Percentiles rank a stretch among this genome's conserved stretches.
phyloP scores from a whole-genome alignment of 2,888 invertebrate genomes.

The Meandrusa payeni region DNA sequence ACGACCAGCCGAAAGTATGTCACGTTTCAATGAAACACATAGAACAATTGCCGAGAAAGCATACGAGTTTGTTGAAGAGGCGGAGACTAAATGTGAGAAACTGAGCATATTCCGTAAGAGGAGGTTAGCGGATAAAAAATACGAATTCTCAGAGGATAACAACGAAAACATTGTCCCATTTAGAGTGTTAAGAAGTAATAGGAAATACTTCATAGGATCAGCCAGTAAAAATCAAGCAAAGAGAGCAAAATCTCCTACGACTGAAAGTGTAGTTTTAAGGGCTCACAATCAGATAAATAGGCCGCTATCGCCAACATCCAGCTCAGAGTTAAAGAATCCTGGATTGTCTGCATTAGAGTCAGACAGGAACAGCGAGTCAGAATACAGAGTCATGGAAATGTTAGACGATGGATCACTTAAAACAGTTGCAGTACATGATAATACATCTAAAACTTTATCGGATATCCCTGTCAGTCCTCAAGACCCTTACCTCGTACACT shows the following conservation, averaged over 20 bases:
- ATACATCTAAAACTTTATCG: slow-evolving; percentile 73
- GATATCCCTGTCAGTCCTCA: slow-evolving; percentile 69
- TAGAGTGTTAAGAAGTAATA: slow-evolving; percentile 80
- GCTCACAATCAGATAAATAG: slow-evolving; percentile 72
- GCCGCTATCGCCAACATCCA: slow-evolving; percentile 53
- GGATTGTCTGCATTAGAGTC: slow-evolving; percentile 50
- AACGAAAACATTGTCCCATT: slow-evolving; percentile 85
- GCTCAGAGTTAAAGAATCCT: slow-evolving; percentile 49
- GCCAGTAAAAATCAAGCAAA: slow-evolving; percentile 49
- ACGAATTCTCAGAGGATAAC: slow-evolving; percentile 92
- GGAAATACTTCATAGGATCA: slow-evolving; percentile 72
- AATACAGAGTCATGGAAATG: slow-evolving; percentile 75
- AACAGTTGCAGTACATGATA: slow-evolving; percentile 72
- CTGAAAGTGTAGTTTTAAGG: slow-evolving; percentile 65
- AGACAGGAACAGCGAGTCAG: slow-evolving; percentile 68
- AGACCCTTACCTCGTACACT: slow-evolving; percentile 74
- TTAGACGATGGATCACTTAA: slow-evolving; percentile 74
- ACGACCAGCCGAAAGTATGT: slow-evolving; percentile 75
- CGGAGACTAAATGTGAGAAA: slow-evolving; percentile 90
- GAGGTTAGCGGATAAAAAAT: slow-evolving; percentile 93
- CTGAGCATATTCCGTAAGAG: slow-evolving; percentile 92
- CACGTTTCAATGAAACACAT: slow-evolving; percentile 74
- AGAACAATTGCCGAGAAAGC: slow-evolving; percentile 85
- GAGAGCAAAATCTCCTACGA: slow-evolving; percentile 64
- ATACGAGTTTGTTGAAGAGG: slow-evolving; percentile 92